phyloP scores from a whole-genome alignment of 2,888 invertebrate genomes.

The Synanthedon myopaeformis region DNA sequence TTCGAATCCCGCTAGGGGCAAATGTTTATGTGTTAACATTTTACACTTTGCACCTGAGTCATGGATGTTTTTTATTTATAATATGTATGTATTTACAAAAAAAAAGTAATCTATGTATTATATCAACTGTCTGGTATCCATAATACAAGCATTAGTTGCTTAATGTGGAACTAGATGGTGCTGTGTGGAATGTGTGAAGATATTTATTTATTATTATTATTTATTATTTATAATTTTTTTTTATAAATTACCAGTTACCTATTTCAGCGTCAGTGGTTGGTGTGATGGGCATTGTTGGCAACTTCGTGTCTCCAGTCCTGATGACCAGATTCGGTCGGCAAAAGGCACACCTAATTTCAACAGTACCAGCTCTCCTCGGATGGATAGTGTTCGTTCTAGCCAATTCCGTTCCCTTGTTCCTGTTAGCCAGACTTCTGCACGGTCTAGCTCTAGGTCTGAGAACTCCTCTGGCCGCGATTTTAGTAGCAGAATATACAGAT shows the following conservation, averaged over 20 bases:
- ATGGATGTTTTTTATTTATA: no score
- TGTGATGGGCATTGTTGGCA: constrained; percentile 59
- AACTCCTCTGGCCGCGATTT: constrained; percentile 64
- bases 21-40: no score
- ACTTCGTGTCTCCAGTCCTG: constrained; percentile 58
- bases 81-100: no score
- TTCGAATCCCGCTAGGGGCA: no score
- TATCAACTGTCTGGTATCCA: no score
- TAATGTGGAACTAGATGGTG: no score
- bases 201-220: no score
- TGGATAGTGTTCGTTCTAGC: constrained; percentile 56
- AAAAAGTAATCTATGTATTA: no score
- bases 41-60: no score
- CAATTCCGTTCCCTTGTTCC: constrained; percentile 48
- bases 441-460: constrained; percentile 68
- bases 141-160: no score
- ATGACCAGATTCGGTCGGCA: constrained; percentile 73
- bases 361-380: constrained; percentile 60
- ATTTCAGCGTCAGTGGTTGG: constrained; percentile 57
- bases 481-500: constrained; percentile 71
- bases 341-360: constrained; percentile 62
- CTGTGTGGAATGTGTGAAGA: no score
- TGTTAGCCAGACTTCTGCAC: constrained; percentile 50
- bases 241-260: background rate
- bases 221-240: no score